Evolutionary conservation across 2,888 invertebrate genomes (phyloP).

Genomic region (Operophtera brumata): DNA sequence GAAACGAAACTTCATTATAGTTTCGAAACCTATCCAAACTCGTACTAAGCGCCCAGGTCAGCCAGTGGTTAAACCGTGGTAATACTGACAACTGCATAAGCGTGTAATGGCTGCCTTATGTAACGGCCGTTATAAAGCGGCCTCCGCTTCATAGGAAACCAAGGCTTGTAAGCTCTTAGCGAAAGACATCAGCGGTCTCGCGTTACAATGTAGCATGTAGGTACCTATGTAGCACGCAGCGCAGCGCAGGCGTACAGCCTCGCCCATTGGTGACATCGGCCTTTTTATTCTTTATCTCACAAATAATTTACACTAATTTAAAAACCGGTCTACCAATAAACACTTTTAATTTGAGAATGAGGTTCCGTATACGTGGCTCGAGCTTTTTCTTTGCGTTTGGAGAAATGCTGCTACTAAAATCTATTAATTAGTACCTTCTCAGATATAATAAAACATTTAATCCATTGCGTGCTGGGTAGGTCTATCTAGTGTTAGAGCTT

Average conservation of each 20-base stretch:
- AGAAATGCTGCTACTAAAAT: constrained; percentile 3
- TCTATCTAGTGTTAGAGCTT: too few relatives aligned
- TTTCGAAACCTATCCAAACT: too few relatives aligned
- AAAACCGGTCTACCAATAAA: constrained; percentile 31
- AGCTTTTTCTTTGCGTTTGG: constrained; percentile 1
- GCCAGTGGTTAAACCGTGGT: too few relatives aligned
- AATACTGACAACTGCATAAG: too few relatives aligned
- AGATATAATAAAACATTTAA: constrained; percentile 1
- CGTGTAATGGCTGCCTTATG: too few relatives aligned
- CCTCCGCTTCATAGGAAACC: too few relatives aligned
- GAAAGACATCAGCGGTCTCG: constrained; percentile 73
- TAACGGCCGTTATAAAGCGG: too few relatives aligned
- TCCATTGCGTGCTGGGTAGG: not conserved
- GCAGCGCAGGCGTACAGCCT: constrained; percentile 4
- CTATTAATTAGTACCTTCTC: not conserved
- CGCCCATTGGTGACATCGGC: constrained; percentile 39
- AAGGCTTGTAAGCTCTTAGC: constrained; percentile 47
- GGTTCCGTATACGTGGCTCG: constrained; percentile 15
- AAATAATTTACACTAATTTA: constrained; percentile 32
- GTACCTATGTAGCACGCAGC: constrained; percentile 34
- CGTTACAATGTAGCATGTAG: constrained; percentile 36
- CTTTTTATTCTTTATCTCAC: constrained; percentile 29
- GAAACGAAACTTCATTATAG: too few relatives aligned
- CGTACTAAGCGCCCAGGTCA: too few relatives aligned
- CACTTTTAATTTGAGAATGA: constrained; percentile 20